Percentiles rank a stretch among this genome's conserved stretches.
These are phyloP conservation scores for Epizoanthus ramosus DNA, from an alignment of 92 coral and sea anemone genomes.

Conservation along the genomic window DNA sequence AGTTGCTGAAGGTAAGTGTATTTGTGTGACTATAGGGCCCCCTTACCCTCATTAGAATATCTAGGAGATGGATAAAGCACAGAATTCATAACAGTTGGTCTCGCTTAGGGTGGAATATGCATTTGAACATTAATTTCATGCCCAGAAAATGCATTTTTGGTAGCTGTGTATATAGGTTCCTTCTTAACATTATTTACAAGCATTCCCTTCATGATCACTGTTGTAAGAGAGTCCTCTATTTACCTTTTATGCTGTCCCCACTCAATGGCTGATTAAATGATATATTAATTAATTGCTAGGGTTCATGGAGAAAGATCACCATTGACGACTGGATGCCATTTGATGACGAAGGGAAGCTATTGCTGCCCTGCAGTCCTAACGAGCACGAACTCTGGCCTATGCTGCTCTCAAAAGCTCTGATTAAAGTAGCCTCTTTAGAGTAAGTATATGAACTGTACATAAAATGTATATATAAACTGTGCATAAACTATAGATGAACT, in stretches of 20 bases:
- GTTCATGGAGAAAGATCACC: conserved; percentile 92
- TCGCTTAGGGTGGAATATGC: too few relatives aligned
- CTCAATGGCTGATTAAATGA: neutral
- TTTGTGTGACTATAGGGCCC: too few relatives aligned
- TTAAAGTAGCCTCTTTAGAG: conserved; percentile 98
- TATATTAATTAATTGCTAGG: conserved; percentile 45
- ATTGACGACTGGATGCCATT: conserved; percentile 99
- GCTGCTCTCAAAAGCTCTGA: conserved; percentile 90
- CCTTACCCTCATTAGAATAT: too few relatives aligned
- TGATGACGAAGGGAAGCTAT: conserved; percentile 84
- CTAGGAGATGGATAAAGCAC: too few relatives aligned
- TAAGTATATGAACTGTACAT: conserved; percentile 47
- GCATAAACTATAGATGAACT: too few relatives aligned
- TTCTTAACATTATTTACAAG: neutral
- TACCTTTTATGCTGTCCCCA: neutral
- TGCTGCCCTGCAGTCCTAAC: conserved; percentile 82
- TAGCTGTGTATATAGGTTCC: neutral
- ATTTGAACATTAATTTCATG: too few relatives aligned
- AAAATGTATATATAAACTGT: too few relatives aligned
- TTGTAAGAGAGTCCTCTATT: neutral
- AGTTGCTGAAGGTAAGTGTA: too few relatives aligned
- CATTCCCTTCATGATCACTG: neutral
- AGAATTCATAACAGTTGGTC: too few relatives aligned
- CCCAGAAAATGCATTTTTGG: too few relatives aligned
- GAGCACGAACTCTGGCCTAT: conserved; percentile 97